phyloP scores from a whole-genome alignment of 2,113 vertebrate species.

The Salminus brasiliensis region DNA sequence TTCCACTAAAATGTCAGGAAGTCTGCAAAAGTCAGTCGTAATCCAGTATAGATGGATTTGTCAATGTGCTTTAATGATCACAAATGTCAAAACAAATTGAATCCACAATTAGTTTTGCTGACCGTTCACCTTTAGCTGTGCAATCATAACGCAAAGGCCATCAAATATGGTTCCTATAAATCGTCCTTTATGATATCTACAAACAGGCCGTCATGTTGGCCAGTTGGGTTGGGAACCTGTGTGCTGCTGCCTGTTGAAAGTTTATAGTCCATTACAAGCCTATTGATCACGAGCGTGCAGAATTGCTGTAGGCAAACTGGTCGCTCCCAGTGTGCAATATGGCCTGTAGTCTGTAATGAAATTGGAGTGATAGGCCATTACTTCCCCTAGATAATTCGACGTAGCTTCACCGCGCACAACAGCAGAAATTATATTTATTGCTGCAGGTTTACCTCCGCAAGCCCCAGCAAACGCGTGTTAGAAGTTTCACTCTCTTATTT shows the following conservation, averaged over 20 bases:
- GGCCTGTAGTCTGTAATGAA: conserved; percentile 43
- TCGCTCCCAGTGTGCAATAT: conserved; percentile 32
- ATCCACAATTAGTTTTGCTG: conserved; percentile 34
- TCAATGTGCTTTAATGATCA: conserved; percentile 8
- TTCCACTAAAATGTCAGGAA: conserved; percentile 18
- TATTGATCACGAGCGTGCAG: conserved; percentile 43
- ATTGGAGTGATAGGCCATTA: conserved; percentile 54
- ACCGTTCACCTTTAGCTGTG: conserved; percentile 7
- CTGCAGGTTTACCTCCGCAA: conserved; percentile 7
- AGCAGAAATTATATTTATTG: conserved; percentile 31
- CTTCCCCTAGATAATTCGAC: conserved; percentile 44
- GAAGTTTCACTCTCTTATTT: conserved; percentile 24
- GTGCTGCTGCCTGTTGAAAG: conserved; percentile 13
- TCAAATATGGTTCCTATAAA: conserved; percentile 14
- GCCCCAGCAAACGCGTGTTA: conserved; percentile 1
- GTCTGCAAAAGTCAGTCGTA: background rate
- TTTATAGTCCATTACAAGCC: conserved; percentile 49
- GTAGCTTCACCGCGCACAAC: conserved; percentile 28
- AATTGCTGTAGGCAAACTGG: conserved; percentile 38
- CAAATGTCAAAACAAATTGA: conserved; percentile 44
- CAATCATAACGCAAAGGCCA: conserved; percentile 4
- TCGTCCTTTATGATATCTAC: conserved; percentile 33
- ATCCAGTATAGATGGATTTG: conserved; percentile 14
- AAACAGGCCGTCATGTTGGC: conserved; percentile 26
- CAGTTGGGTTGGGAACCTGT: conserved; percentile 2